Percentiles rank a stretch among this genome's conserved stretches.
Evolutionary conservation across 2,888 invertebrate species (phyloP).

Genomic region (Palloptera scutellata): DNA sequence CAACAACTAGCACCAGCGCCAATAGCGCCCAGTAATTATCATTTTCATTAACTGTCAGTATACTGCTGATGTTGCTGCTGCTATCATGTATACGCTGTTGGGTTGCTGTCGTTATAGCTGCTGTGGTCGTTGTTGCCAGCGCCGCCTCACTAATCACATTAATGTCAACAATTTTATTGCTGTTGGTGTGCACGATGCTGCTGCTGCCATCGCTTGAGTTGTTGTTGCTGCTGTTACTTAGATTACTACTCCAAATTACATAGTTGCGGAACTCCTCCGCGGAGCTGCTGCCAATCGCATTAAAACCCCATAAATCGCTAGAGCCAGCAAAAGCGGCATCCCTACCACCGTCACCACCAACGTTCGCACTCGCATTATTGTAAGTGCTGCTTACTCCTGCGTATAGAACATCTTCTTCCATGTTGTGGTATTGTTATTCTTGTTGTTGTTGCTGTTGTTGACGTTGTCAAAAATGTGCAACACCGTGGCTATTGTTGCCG

Average conservation of each 20-base stretch:
- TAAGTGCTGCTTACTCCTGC: too few relatives aligned
- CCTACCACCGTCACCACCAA: too few relatives aligned
- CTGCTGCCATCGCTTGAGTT: conserved; percentile 28
- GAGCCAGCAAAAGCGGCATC: too few relatives aligned
- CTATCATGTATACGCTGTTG: conserved; percentile 17
- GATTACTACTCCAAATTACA: not conserved
- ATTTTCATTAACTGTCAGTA: conserved; percentile 39
- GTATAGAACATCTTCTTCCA: too few relatives aligned
- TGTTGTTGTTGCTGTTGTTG: too few relatives aligned
- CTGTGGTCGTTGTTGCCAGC: conserved; percentile 23
- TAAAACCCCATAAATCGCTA: too few relatives aligned
- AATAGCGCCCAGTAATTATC: conserved; percentile 86
- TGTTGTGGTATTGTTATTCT: too few relatives aligned
- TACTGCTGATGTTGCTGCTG: not conserved
- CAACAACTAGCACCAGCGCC: conserved; percentile 79
- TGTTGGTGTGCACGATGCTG: conserved; percentile 11
- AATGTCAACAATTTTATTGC: conserved; percentile 10
- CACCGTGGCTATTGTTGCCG: too few relatives aligned
- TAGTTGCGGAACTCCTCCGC: too few relatives aligned
- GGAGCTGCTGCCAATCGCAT: too few relatives aligned
- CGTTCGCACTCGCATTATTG: too few relatives aligned
- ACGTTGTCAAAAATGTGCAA: too few relatives aligned
- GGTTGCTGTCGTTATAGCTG: not conserved
- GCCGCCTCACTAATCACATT: conserved; percentile 12
- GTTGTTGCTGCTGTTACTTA: not conserved